Conservation (phyloP, 1,140 invertebrate species). For the Drosophila sucinea region DNA sequence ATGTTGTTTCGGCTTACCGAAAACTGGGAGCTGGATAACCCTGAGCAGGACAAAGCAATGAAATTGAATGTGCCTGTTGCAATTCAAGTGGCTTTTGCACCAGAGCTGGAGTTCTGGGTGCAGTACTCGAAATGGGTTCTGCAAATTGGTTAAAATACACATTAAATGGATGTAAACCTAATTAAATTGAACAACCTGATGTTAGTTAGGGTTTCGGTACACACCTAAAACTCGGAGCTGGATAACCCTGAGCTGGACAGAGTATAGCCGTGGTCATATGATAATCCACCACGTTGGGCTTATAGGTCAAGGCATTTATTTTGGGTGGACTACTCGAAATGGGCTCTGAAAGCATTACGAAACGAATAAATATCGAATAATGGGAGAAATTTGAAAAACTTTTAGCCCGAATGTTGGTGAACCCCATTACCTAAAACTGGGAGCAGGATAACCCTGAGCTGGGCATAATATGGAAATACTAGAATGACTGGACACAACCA, state of each 20-base stretch:
- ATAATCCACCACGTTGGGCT: conserved; percentile 65
- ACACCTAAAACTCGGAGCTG: conserved; percentile 86
- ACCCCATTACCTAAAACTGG: conserved; percentile 85
- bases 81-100: conserved; percentile 65
- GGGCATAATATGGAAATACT: conserved; percentile 86
- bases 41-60: conserved; percentile 86
- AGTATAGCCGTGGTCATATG: conserved; percentile 84
- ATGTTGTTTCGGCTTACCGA: conserved; percentile 59
- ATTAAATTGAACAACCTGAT: conserved; percentile 24
- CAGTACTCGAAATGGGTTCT: conserved; percentile 86
- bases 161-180: background rate
- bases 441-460: conserved; percentile 87
- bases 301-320: conserved; percentile 77
- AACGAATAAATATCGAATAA: background rate
- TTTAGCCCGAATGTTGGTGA: conserved; percentile 37
- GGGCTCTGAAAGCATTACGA: conserved; percentile 85
- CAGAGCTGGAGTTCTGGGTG: conserved; percentile 81
- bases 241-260: conserved; percentile 90
- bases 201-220: conserved; percentile 77
- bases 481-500: conserved; percentile 47
- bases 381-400: background rate
- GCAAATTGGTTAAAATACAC: conserved; percentile 33
- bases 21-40: conserved; percentile 86
- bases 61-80: conserved; percentile 82
- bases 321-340: conserved; percentile 87